Conservation (phyloP, 2,888 invertebrate genomes). For the Eurois occulta region DNA sequence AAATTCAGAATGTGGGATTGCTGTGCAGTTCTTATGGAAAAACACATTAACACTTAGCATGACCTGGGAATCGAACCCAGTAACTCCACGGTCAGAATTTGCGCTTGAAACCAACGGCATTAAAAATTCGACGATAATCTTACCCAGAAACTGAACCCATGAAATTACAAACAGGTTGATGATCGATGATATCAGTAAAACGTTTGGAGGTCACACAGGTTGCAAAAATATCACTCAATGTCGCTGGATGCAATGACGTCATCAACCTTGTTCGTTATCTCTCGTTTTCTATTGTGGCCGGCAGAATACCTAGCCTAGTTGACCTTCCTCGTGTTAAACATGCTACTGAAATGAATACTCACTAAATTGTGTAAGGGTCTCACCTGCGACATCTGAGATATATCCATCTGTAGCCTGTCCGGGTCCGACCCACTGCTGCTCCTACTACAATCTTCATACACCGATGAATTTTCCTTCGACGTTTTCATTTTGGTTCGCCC, state of each 20-base stretch:
- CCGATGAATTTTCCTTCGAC: slow-evolving; percentile 87
- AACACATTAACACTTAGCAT: neutral
- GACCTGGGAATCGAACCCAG: slow-evolving; percentile 14
- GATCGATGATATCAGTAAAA: slow-evolving; percentile 34
- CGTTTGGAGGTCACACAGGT: slow-evolving; percentile 41
- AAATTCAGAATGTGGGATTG: neutral
- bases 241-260: slow-evolving; percentile 56
- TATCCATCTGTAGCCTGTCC: slow-evolving; percentile 93
- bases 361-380: slow-evolving; percentile 22
- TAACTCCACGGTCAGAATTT: neutral
- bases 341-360: slow-evolving; percentile 47
- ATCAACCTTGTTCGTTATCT: slow-evolving; percentile 64
- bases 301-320: slow-evolving; percentile 52
- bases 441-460: slow-evolving; percentile 91
- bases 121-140: neutral
- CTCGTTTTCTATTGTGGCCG: slow-evolving; percentile 60
- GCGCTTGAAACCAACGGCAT: neutral
- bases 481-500: slow-evolving; percentile 78
- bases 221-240: slow-evolving; percentile 59
- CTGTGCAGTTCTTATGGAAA: neutral
- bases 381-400: slow-evolving; percentile 90
- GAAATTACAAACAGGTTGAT: slow-evolving; percentile 37
- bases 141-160: slow-evolving; percentile 20
- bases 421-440: slow-evolving; percentile 94
- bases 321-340: slow-evolving; percentile 56